These are phyloP conservation scores for Pocillopora meandrina DNA, from an alignment of 92 coral and sea anemone genomes.

Conservation along the genomic window DNA sequence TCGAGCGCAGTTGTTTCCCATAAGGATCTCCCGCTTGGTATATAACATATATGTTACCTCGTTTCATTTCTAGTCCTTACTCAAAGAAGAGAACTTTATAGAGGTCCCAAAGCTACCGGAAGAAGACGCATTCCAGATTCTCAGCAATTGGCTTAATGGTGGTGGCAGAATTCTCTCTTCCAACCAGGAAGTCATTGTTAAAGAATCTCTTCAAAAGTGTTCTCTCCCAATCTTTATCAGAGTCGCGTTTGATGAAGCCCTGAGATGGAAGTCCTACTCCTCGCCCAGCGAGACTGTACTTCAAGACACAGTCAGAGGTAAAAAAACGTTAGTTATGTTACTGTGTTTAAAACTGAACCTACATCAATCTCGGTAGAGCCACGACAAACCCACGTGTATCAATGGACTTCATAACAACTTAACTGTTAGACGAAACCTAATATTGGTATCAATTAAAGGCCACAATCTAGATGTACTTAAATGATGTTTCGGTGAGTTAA, in stretches of 20 bases:
- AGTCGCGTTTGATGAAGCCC: conserved; percentile 75
- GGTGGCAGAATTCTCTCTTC: conserved; percentile 60
- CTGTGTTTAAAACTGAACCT: too few relatives aligned
- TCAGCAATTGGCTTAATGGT: conserved; percentile 55
- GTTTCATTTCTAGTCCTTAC: conserved; percentile 42
- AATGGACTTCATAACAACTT: too few relatives aligned
- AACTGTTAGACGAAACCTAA: too few relatives aligned
- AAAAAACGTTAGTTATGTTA: too few relatives aligned
- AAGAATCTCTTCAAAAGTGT: conserved; percentile 54
- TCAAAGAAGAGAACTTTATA: conserved; percentile 52
- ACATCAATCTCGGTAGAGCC: too few relatives aligned
- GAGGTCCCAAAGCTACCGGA: conserved; percentile 68
- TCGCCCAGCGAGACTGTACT: conserved; percentile 52
- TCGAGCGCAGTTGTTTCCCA: too few relatives aligned
- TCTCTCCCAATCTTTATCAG: conserved; percentile 72
- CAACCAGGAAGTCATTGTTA: conserved; percentile 45
- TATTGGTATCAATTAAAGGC: too few relatives aligned
- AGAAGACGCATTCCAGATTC: conserved; percentile 60
- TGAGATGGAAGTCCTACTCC: conserved; percentile 73
- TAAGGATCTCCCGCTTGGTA: too few relatives aligned
- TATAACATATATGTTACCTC: too few relatives aligned
- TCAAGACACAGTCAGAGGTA: conserved; percentile 72
- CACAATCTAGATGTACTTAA: neutral
- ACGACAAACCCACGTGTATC: too few relatives aligned
- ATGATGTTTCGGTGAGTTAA: neutral